These are phyloP conservation scores for Aspidiotus destructor DNA, from an alignment of 2,888 invertebrate genomes.

Conservation along the genomic window DNA sequence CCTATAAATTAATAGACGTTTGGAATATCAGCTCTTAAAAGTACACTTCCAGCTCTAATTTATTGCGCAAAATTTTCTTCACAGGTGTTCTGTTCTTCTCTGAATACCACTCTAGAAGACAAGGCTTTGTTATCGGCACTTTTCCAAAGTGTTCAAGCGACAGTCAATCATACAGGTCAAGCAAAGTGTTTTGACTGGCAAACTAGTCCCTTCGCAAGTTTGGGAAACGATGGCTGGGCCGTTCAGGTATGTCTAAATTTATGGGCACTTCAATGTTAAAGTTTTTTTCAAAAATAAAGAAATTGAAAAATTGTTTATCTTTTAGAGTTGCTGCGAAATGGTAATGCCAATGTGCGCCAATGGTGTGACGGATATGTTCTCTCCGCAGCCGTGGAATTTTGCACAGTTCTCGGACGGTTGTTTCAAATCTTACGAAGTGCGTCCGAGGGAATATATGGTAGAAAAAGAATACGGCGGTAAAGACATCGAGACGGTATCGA, in stretches of 20 bases:
- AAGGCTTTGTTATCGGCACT: conserved; percentile 52
- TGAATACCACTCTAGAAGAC: conserved; percentile 42
- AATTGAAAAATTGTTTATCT: background rate
- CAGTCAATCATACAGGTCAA: conserved; percentile 69
- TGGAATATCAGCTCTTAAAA: too few species aligned
- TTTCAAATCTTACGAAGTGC: conserved; percentile 56
- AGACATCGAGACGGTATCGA: conserved; percentile 52
- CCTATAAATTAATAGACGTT: too few species aligned
- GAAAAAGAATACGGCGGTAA: conserved; percentile 71
- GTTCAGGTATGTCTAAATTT: conserved; percentile 55
- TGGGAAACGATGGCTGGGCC: conserved; percentile 69
- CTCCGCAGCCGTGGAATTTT: conserved; percentile 62
- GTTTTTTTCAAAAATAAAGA: background rate
- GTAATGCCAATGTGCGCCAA: conserved; percentile 86
- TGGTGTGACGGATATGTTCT: conserved; percentile 74
- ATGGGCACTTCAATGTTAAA: background rate
- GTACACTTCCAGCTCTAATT: too few species aligned
- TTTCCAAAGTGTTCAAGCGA: conserved; percentile 60
- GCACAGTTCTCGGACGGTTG: conserved; percentile 58
- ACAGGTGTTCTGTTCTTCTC: too few species aligned
- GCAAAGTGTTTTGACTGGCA: conserved; percentile 57
- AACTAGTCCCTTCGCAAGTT: conserved; percentile 48
- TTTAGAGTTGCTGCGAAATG: conserved; percentile 55
- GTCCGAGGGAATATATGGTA: conserved; percentile 57
- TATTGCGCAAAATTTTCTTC: too few species aligned